Base-by-base conservation (phyloP, 1,140 invertebrate species). In the Drosophila jambulina region DNA sequence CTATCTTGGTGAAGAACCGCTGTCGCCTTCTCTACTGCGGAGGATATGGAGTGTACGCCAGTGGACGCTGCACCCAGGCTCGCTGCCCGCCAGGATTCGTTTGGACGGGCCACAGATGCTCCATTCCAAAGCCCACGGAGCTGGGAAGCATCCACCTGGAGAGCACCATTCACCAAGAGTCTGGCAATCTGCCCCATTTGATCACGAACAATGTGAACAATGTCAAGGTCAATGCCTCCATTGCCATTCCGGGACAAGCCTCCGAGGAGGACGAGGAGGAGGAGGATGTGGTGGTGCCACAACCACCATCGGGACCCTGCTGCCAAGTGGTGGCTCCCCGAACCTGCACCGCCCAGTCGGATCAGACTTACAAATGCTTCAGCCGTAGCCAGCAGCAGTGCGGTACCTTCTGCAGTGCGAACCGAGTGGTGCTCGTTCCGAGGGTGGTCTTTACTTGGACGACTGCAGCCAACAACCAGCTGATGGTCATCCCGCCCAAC, bases 311-410 rank as follows among this genome's bases (percentile, higher is more conserved):
- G 25, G 25, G 19, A 8, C 43, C 38, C 60, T 86, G 86, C 42
- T 91, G 85, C 42, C 70, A 49, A 4, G 78, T 91, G 29, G n/a
- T 87, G 32, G 61, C 78, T 0, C 90, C 90, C n/a, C 68, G 88
- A 5, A 72, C 65, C 8, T 91, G 88, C 34, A 51, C 64, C 23
- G 27, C 32, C 8, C 45, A 59, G 23, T 13, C 12, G 1, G 43
- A 63, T n/a, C 53, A 42, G 7, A 21, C 9, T 3, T 91, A 86
- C 84, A 70, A 75, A 12, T 91, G 88, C 67, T 85, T 53, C 46
- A 90, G 78, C 61, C 42, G 54, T 1, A 76, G 49, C 8, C 69
- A 75, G 21, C 53, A 75, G 42, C 63, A 67, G 9, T 91, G 88
- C 21, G 88, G 88, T 1, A 38, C 46, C 34, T 61, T 91, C 40